A percentile compares a stretch with the other conserved stretches of the same genome.
phyloP scores from a whole-genome alignment of 2,113 vertebrate genomes.

The Azemiops feae region DNA sequence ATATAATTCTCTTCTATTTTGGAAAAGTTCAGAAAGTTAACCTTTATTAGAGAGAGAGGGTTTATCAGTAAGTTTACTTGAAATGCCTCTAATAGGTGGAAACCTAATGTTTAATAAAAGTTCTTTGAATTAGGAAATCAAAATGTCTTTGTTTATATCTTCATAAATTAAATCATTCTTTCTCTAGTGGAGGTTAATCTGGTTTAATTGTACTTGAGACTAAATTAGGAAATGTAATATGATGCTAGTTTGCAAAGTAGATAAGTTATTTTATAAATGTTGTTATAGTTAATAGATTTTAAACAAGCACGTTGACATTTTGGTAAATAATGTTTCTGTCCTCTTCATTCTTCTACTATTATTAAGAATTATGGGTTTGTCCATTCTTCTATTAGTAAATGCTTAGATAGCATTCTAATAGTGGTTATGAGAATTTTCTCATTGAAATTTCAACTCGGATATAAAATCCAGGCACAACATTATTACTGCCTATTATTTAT shows the following conservation, averaged over 20 bases:
- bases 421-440: background rate
- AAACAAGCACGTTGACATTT: background rate
- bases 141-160: background rate
- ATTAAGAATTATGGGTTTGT: background rate
- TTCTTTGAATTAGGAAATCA: background rate
- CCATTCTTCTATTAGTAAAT: background rate
- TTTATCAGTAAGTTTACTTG: background rate
- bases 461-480: background rate
- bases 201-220: background rate
- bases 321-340: background rate
- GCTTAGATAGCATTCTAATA: background rate
- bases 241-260: background rate
- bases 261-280: background rate
- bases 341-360: background rate
- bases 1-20: background rate
- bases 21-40: background rate
- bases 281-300: background rate
- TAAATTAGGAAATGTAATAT: background rate
- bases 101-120: background rate
- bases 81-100: background rate
- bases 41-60: background rate
- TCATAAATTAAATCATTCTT: background rate
- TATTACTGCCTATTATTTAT: background rate
- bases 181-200: background rate
- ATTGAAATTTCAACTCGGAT: background rate